Evolutionary conservation across 2,113 vertebrate species (phyloP).

Genomic region (Microcebus lehilahytsara): DNA sequence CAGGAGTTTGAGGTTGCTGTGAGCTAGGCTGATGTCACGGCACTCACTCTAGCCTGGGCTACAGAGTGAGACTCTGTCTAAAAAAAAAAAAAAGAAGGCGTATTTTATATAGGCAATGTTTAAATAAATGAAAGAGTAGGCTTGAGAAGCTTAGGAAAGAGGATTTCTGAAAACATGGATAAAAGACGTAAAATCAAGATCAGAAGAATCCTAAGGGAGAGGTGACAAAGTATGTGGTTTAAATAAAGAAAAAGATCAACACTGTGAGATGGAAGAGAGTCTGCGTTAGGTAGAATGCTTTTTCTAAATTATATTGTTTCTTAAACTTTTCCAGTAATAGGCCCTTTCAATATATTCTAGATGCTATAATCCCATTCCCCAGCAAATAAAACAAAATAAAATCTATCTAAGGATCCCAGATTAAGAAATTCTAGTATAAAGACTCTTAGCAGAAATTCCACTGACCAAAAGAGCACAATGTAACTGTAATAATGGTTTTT

Average conservation of each 20-base stretch:
- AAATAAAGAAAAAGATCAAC: slow-evolving; percentile 20
- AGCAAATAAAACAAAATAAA: slow-evolving; percentile 33
- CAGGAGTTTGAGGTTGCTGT: no score
- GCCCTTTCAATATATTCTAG: not conserved
- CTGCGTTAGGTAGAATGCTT: not conserved
- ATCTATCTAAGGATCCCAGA: not conserved
- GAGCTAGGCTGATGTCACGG: no score
- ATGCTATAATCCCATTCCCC: not conserved
- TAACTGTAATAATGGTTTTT: slow-evolving; percentile 15
- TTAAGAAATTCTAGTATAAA: slow-evolving; percentile 27
- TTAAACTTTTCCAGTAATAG: not conserved
- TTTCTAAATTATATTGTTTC: not conserved
- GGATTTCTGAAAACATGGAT: not conserved
- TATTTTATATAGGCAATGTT: not conserved
- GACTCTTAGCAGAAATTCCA: not conserved
- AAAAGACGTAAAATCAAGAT: not conserved
- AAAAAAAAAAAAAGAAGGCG: not conserved
- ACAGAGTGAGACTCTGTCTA: no score
- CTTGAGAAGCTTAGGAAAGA: not conserved
- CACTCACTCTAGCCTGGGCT: no score
- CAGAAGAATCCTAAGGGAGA: not conserved
- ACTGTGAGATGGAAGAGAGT: not conserved
- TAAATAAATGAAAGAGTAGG: not conserved
- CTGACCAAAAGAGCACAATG: not conserved
- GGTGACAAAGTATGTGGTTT: not conserved